Evolutionary conservation across 2,797 vertebrate genomes (phyloP), one percentile per base, ranked within the genome.

Genomic region (Meriones psammophilus): DNA sequence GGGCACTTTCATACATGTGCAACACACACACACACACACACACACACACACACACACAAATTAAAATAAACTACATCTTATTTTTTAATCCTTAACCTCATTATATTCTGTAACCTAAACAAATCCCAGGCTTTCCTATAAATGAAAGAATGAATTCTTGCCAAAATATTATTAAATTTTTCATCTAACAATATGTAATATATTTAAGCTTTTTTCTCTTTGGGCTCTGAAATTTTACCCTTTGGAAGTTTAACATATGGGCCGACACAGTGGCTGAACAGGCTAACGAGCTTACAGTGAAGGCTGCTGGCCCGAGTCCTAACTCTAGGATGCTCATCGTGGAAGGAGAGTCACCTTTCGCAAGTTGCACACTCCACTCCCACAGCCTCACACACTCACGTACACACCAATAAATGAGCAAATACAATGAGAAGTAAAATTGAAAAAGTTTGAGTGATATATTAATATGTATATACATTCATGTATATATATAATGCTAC

Each of bases 201-300:
- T 69, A 83, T 97, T 89, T 87, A 89, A 78, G 33, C 1, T 64
- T 68, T 88, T 13, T 22, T 78, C 94, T 78, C 10, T 30, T 90
- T 94, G 93, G 64, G 28, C 60, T 93, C 9, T 20, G 26, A 54
- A 62, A 81, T 76, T 76, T 81, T 88, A 69, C 68, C 6, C 9
- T 60, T 78, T 46, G 22, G n/a, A 73, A 50, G 28, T 89, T 92
- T 78, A 79, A 90, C 74, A 81, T 42, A 69, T 17, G 5, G 69
- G 33, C 22, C 0, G 2, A 50, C 24, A 56, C 58, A 22, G 71
- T 39, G 50, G 33, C 50, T 10, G 0, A 73, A 36, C 8, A 87
- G 66, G 14, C 9, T 87, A 58, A 28, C 15, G 50, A 26, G 22
- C 8, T 56, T 56, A 22, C 66, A 18, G 13, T 1, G 12, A 71